These are phyloP conservation scores for Poeciliopsis infans DNA, from an alignment of 2,797 vertebrate genomes.

Conservation along the genomic window DNA sequence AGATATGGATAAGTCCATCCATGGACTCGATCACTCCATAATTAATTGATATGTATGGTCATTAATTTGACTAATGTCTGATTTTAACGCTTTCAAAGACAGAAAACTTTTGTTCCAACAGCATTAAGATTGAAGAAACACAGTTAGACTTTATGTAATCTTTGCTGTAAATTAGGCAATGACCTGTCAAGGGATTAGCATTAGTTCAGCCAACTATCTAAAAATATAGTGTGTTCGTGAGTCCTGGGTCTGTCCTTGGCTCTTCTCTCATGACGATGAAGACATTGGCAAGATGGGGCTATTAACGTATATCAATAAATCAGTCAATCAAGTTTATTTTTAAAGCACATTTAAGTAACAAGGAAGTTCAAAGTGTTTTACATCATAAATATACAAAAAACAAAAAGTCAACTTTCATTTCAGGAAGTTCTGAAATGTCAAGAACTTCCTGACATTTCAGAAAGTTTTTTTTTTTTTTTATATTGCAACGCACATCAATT, in stretches of 20 bases:
- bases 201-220: background rate
- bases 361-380: too few species aligned
- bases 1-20: background rate
- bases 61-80: background rate
- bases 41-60: background rate
- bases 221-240: background rate
- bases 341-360: too few species aligned
- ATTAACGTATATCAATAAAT: background rate
- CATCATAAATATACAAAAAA: too few species aligned
- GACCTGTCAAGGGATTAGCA: background rate
- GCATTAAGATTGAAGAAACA: background rate
- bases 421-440: too few species aligned
- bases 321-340: too few species aligned
- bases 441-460: constrained; percentile 16
- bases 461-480: constrained; percentile 55
- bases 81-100: background rate
- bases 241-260: background rate
- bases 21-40: background rate
- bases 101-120: background rate
- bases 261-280: background rate
- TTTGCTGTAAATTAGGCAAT: background rate
- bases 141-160: background rate
- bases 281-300: background rate
- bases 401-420: too few species aligned
- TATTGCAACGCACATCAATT: constrained; percentile 36